Percentiles rank a stretch among this genome's conserved stretches.
phyloP scores from a whole-genome alignment of 2,113 vertebrate genomes.

The Panthera leo region DNA sequence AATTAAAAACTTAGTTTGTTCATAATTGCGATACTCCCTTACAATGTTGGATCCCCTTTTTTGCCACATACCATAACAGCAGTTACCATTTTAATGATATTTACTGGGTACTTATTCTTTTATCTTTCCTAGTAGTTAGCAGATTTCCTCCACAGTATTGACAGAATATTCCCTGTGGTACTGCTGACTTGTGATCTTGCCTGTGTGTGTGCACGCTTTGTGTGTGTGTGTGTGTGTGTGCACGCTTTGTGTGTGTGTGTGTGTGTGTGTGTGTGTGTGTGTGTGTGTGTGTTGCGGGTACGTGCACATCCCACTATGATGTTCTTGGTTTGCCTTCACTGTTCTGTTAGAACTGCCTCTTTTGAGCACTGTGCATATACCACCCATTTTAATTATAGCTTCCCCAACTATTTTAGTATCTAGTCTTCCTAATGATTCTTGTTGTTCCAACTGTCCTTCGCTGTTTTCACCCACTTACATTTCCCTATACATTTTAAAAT shows the following conservation, averaged over 20 bases:
- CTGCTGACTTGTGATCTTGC: not conserved
- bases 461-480: not conserved
- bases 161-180: not conserved
- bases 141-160: not conserved
- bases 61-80: not conserved
- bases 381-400: not conserved
- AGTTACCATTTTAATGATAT: not conserved
- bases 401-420: slow-evolving; percentile 18
- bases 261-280: not conserved
- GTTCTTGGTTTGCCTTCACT: not conserved
- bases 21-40: not conserved
- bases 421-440: not conserved
- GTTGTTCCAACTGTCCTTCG: not conserved
- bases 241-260: not conserved
- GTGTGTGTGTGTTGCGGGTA: not conserved
- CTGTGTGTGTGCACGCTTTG: not conserved
- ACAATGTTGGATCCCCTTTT: not conserved
- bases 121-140: not conserved
- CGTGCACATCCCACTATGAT: not conserved
- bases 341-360: not conserved
- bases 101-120: not conserved
- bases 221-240: not conserved
- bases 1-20: not conserved
- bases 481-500: slow-evolving; percentile 22
- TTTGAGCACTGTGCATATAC: not conserved